Evolutionary conservation across 92 coral and sea anemone genomes (phyloP).

Genomic region (Zoanthus sociatus): DNA sequence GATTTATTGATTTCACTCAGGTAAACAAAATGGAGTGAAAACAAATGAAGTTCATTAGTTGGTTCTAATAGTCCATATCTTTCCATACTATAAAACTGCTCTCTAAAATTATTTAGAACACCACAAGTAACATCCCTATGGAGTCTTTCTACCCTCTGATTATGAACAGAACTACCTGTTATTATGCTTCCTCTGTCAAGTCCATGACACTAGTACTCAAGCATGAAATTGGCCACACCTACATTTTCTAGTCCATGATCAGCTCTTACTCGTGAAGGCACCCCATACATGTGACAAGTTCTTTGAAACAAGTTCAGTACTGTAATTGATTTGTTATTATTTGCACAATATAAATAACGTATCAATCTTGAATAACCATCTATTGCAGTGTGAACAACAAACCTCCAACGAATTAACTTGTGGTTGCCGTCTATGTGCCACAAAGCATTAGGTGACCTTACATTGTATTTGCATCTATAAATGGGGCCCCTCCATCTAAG

Average conservation of each 20-base stretch:
- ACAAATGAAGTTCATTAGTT: slow-evolving; percentile 44
- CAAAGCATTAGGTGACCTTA: slow-evolving; percentile 51
- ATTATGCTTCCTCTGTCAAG: slow-evolving; percentile 48
- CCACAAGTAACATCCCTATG: slow-evolving; percentile 57
- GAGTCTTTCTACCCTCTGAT: slow-evolving; percentile 51
- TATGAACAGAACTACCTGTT: slow-evolving; percentile 49
- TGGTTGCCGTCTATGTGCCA: slow-evolving; percentile 59
- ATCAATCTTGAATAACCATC: slow-evolving; percentile 47
- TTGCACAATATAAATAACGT: slow-evolving; percentile 40
- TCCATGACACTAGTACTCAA: slow-evolving; percentile 53
- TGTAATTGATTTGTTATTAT: slow-evolving; percentile 48
- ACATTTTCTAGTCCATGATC: slow-evolving; percentile 58
- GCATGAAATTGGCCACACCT: slow-evolving; percentile 49
- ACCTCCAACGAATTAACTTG: slow-evolving; percentile 39
- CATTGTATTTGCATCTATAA: slow-evolving; percentile 48
- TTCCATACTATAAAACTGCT: slow-evolving; percentile 50
- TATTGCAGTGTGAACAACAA: slow-evolving; percentile 48
- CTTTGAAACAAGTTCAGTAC: slow-evolving; percentile 47
- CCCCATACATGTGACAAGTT: slow-evolving; percentile 39
- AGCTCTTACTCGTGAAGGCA: slow-evolving; percentile 49
- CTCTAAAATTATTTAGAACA: slow-evolving; percentile 33
- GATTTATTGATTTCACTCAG: slow-evolving; percentile 33
- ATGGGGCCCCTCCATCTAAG: slow-evolving; percentile 57
- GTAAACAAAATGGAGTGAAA: slow-evolving; percentile 56
- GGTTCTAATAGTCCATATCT: slow-evolving; percentile 54